phyloP scores from a whole-genome alignment of 1,140 invertebrate genomes.

The Platorchestia sp. region DNA sequence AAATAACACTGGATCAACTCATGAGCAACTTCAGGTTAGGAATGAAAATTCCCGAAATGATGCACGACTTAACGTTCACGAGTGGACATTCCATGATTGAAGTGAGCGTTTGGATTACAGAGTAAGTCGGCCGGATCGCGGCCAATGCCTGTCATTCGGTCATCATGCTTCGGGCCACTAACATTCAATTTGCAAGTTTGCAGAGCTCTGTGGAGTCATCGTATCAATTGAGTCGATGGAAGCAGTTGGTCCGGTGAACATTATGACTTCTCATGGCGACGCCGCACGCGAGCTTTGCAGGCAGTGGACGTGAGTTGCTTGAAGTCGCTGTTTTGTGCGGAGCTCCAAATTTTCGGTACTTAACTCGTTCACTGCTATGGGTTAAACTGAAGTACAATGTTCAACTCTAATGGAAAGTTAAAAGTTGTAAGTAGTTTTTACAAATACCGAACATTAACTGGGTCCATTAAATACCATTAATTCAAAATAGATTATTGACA shows the following conservation, averaged over 20 bases:
- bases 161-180: background rate
- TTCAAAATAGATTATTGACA: too few species aligned
- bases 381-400: too few species aligned
- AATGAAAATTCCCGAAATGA: background rate
- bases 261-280: background rate
- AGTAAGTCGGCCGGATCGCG: background rate
- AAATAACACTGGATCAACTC: background rate
- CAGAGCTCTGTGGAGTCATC: background rate
- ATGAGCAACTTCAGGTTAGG: background rate
- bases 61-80: background rate
- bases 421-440: too few species aligned
- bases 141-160: background rate
- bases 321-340: too few species aligned
- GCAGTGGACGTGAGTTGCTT: background rate
- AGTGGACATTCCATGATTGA: background rate
- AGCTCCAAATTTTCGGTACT: background rate
- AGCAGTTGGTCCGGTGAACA: constrained; percentile 4
- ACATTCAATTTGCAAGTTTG: constrained; percentile 37
- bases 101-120: background rate
- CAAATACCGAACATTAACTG: too few species aligned
- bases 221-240: constrained; percentile 39
- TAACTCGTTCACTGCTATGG: background rate
- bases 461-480: too few species aligned
- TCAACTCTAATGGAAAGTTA: too few species aligned
- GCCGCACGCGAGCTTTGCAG: background rate